Evolutionary conservation across 2,113 vertebrate genomes (phyloP), one percentile per base, ranked within the genome.

Genomic region (Paratilapia polleni): DNA sequence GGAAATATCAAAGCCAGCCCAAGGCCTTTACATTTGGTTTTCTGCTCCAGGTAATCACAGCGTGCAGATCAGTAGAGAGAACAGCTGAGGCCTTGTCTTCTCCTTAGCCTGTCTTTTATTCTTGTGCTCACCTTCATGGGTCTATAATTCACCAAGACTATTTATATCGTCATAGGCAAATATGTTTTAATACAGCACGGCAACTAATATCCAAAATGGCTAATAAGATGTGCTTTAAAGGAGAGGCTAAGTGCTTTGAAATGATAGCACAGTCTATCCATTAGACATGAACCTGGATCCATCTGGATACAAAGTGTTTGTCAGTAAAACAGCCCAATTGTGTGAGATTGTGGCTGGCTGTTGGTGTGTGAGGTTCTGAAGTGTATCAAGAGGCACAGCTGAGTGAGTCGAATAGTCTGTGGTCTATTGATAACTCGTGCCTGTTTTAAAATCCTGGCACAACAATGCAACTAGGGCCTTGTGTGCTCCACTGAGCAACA

Each of bases 1-100:
- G 94, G 92, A 96, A 96, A 96, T 96, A 96, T 95, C 95, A 96
- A 94, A 96, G 94, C 89, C 92, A 82, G 95, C 96, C 94, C 90
- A 90, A 95, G 95, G 96, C 95, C 87, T 94, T 94, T 93, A 93
- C 94, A 92, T 96, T 94, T 56, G 73, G 56, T 91, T 89, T 94
- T 89, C 81, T 94, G 94, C 95, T 95, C 73, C 94, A 96, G 94
- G 94, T 95, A 89, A 90, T 90, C 86, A 47, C 66, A 93, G 87
- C 77, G 86, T 89, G 87, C 76, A 91, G 89, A 88, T 89, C 87
- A 91, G 87, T 63, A 61, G 34, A 47, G 81, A 62, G 85, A 85
- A 83, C 86, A 90, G 90, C 84, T 88, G 89, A 89, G 92, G 91
- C 84, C 80, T 92, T 78, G 82, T 91, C 90, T 83, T 87, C 73